Evolutionary conservation across 1,140 invertebrate species (phyloP).

Genomic region (Anadara kagoshimensis): DNA sequence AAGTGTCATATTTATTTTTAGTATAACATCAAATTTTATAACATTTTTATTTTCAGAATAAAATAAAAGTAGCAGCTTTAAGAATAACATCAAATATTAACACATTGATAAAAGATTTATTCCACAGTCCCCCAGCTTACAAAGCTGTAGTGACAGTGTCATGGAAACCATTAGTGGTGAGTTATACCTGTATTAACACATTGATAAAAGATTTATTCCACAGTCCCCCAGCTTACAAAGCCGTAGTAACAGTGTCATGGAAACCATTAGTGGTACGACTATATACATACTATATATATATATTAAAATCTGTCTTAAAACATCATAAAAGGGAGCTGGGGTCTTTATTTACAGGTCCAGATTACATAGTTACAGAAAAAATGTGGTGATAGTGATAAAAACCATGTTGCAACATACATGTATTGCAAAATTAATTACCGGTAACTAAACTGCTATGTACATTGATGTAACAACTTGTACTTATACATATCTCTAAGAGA

Average conservation of each 20-base stretch:
- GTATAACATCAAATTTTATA: slow-evolving; percentile 7
- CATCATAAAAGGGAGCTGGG: no score
- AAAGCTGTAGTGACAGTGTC: slow-evolving; percentile 90
- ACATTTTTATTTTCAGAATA: slow-evolving; percentile 80
- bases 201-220: slow-evolving; percentile 97
- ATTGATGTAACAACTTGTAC: no score
- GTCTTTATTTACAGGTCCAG: not conserved
- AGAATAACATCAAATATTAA: slow-evolving; percentile 96
- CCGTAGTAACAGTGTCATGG: slow-evolving; percentile 89
- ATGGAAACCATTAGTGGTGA: slow-evolving; percentile 91
- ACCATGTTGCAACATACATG: no score
- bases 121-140: slow-evolving; percentile 94
- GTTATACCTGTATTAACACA: slow-evolving; percentile 92
- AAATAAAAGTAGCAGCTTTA: slow-evolving; percentile 88
- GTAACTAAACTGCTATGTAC: no score
- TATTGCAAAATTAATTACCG: no score
- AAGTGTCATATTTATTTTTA: no score
- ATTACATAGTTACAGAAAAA: no score
- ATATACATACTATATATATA: no score
- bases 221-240: slow-evolving; percentile 93
- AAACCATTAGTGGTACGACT: slow-evolving; percentile 78
- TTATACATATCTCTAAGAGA: no score
- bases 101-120: slow-evolving; percentile 93
- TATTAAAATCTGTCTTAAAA: no score
- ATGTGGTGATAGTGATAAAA: no score